These are phyloP conservation scores for Adelges cooleyi DNA, from an alignment of 1,140 invertebrate species.

Conservation along the genomic window DNA sequence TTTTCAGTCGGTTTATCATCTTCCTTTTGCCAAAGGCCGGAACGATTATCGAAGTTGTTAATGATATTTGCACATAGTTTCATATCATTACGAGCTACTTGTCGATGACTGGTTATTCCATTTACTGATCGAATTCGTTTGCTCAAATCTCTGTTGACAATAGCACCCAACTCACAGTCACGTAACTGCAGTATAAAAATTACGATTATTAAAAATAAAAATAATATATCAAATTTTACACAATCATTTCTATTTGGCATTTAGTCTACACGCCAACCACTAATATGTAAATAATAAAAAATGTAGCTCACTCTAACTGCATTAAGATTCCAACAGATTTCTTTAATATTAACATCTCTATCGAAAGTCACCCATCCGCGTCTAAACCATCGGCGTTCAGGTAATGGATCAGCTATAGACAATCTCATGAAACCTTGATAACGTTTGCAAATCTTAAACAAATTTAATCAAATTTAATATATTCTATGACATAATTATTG, in stretches of 20 bases:
- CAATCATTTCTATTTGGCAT: no score
- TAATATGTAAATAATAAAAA: not conserved
- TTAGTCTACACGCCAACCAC: no score
- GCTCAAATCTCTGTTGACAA: constrained; percentile 86
- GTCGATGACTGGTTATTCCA: constrained; percentile 82
- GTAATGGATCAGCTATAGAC: constrained; percentile 90
- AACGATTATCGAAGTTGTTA: constrained; percentile 78
- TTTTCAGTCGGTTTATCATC: constrained; percentile 29
- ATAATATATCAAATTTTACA: not conserved
- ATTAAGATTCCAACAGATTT: constrained; percentile 98
- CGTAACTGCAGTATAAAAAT: constrained; percentile 58
- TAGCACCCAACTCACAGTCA: constrained; percentile 85
- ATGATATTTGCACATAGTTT: constrained; percentile 90
- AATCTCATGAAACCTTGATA: constrained; percentile 94
- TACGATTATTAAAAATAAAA: not conserved
- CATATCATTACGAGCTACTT: constrained; percentile 83
- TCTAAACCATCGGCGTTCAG: constrained; percentile 87
- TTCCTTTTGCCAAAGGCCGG: constrained; percentile 55
- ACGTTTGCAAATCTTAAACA: constrained; percentile 72
- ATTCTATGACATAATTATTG: not conserved
- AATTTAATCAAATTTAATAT: not conserved
- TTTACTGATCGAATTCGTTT: constrained; percentile 84
- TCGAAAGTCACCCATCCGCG: constrained; percentile 98
- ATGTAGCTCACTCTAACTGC: constrained; percentile 64
- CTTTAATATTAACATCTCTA: constrained; percentile 93